Evolutionary conservation across 2,113 vertebrate genomes (phyloP).

Genomic region (Eidolon helvum): DNA sequence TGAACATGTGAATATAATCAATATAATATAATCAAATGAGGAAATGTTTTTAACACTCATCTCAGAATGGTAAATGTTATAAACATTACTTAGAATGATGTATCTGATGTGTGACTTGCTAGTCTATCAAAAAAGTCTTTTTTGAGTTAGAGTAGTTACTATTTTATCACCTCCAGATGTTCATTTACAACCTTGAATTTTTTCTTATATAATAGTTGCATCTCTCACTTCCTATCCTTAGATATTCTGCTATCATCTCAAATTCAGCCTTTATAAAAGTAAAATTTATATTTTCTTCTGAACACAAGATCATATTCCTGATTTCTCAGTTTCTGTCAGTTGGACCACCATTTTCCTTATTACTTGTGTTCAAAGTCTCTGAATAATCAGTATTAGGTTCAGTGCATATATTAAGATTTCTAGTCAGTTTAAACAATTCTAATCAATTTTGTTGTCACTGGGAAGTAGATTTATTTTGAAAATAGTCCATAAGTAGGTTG

Average conservation of each 20-base stretch:
- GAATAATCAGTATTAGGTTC: not conserved
- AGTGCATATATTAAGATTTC: not conserved
- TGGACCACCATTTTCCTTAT: not conserved
- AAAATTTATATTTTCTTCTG: not conserved
- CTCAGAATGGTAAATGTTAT: not conserved
- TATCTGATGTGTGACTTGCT: not conserved
- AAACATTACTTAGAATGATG: not conserved
- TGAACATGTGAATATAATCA: not conserved
- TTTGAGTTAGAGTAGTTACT: not conserved
- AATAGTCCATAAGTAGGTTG: not conserved
- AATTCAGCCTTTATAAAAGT: not conserved
- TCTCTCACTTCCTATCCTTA: not conserved
- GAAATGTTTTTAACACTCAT: not conserved
- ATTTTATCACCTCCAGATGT: not conserved
- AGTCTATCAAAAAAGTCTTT: not conserved
- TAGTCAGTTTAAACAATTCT: not conserved
- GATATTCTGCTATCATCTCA: not conserved
- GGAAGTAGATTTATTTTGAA: not conserved
- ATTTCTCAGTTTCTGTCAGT: not conserved
- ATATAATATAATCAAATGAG: not conserved
- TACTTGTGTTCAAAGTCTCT: not conserved
- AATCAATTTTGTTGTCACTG: not conserved
- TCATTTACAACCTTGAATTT: not conserved
- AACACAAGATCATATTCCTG: not conserved
- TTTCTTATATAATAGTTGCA: not conserved